Conservation (phyloP, 1,140 invertebrate species). For the Monochamus saltuarius region DNA sequence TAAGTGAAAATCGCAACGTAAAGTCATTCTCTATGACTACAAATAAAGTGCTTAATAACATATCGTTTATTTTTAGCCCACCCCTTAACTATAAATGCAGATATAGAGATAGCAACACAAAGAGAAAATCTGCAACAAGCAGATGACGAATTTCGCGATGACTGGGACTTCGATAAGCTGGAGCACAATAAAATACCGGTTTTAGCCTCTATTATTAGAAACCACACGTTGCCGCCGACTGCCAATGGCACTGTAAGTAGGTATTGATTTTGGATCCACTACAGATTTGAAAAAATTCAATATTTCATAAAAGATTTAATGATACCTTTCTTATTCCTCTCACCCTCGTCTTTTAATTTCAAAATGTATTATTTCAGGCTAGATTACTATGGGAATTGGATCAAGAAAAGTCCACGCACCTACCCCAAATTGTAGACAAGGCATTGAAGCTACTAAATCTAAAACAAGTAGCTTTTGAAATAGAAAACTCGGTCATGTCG, state of each 20-base stretch:
- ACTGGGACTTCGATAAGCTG: slow-evolving; percentile 46
- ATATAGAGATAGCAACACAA: neutral
- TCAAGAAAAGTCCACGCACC: slow-evolving; percentile 64
- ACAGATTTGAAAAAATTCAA: neutral
- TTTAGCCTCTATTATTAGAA: slow-evolving; percentile 36
- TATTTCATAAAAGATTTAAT: neutral
- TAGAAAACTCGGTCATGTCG: slow-evolving; percentile 88
- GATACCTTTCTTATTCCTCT: slow-evolving; percentile 5
- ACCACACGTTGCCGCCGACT: slow-evolving; percentile 45
- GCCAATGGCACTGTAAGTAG: slow-evolving; percentile 48
- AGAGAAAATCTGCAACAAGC: neutral
- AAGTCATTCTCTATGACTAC: too few relatives aligned
- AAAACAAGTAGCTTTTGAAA: slow-evolving; percentile 80
- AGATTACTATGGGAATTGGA: slow-evolving; percentile 72
- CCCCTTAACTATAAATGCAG: neutral
- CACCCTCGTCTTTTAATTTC: slow-evolving; percentile 4
- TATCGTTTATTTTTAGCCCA: slow-evolving; percentile 1
- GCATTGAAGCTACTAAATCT: slow-evolving; percentile 78
- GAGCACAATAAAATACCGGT: slow-evolving; percentile 42
- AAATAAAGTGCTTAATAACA: neutral
- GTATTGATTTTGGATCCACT: slow-evolving; percentile 28
- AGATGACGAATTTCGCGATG: slow-evolving; percentile 36
- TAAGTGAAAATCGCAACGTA: too few relatives aligned
- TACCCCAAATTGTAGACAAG: slow-evolving; percentile 78
- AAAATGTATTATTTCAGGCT: slow-evolving; percentile 26